phyloP scores from a whole-genome alignment of 2,113 vertebrate species.

The Calidris pugnax region DNA sequence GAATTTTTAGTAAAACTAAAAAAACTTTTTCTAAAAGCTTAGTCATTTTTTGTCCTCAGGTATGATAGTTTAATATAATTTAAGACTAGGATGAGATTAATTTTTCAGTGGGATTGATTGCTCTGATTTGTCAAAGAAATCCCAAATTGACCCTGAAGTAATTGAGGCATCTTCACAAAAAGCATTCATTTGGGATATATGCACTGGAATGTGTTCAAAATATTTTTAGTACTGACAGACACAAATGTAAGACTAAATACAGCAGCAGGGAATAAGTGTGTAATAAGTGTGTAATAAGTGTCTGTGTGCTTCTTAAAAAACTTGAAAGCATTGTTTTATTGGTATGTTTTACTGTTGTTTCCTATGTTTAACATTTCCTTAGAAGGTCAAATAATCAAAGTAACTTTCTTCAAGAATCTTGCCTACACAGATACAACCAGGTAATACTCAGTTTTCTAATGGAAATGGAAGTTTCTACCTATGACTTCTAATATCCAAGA shows the following conservation, averaged over 20 bases:
- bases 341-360: background rate
- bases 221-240: background rate
- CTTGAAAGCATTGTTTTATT: background rate
- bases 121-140: background rate
- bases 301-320: background rate
- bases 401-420: background rate
- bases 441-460: background rate
- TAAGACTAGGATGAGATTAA: background rate
- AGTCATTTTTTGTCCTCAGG: background rate
- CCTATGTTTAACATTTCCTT: background rate
- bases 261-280: background rate
- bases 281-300: no score
- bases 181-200: background rate
- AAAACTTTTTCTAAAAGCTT: background rate
- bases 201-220: background rate
- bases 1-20: background rate
- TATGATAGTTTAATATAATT: background rate
- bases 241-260: background rate
- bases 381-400: background rate
- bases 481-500: background rate
- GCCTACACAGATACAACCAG: background rate
- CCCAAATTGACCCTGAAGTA: background rate
- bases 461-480: background rate
- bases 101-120: background rate
- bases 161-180: background rate